Conservation (phyloP, 2,888 invertebrate genomes). For the Erynnis tages region DNA sequence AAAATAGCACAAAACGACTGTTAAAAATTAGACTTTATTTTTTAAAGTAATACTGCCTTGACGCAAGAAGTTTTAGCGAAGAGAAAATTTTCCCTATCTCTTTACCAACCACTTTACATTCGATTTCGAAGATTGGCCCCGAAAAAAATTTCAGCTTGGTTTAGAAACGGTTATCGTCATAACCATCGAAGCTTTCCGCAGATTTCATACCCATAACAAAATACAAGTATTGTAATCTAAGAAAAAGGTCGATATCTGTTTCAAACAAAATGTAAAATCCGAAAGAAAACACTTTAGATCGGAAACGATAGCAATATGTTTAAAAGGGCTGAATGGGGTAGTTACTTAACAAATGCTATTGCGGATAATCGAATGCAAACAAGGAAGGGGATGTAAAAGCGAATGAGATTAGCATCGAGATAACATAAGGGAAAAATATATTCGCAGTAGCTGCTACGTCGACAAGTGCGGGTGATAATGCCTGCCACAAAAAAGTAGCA, state of each 20-base stretch:
- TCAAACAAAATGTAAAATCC: conserved; percentile 11
- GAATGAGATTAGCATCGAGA: conserved; percentile 32
- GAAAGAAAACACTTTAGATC: conserved; percentile 11
- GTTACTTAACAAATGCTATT: conserved; percentile 24
- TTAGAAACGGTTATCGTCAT: neutral
- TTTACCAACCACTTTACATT: neutral
- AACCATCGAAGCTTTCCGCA: neutral
- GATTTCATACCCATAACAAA: neutral
- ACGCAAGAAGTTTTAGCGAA: too few relatives aligned
- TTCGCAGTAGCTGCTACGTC: conserved; percentile 17
- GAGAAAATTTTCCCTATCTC: neutral
- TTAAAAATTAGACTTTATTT: too few relatives aligned
- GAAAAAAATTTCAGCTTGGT: neutral
- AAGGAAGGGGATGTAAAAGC: conserved; percentile 28
- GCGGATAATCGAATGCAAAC: conserved; percentile 30
- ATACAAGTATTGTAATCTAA: conserved; percentile 2
- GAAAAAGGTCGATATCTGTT: neutral
- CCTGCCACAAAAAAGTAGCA: conserved; percentile 35
- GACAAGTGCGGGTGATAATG: conserved; percentile 32
- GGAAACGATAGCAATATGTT: conserved; percentile 20
- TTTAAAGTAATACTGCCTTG: too few relatives aligned
- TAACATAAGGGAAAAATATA: conserved; percentile 28
- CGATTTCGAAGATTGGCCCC: too few relatives aligned
- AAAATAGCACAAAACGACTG: too few relatives aligned
- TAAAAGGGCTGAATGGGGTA: conserved; percentile 20